Percentiles rank a stretch among this genome's conserved stretches.
These are phyloP conservation scores for Carterocephalus palaemon DNA, from an alignment of 2,888 invertebrate genomes.

Conservation along the genomic window DNA sequence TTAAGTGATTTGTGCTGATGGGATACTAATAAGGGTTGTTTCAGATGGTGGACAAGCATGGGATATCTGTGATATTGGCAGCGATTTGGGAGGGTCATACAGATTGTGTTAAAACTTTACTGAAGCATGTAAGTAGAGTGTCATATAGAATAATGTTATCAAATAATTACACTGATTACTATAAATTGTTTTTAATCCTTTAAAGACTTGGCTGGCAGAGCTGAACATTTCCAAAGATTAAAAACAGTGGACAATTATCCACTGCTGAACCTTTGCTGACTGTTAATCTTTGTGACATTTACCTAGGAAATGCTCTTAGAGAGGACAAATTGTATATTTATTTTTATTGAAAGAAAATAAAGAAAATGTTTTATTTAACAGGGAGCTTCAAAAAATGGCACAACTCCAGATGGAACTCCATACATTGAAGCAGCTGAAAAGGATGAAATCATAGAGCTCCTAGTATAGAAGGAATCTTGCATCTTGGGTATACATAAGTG, in stretches of 20 bases:
- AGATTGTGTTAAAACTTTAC: conserved; percentile 91
- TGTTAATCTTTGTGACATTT: too few relatives aligned
- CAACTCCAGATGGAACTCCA: conserved; percentile 91
- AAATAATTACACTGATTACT: too few relatives aligned
- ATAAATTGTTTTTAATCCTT: too few relatives aligned
- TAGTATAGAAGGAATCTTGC: conserved; percentile 52
- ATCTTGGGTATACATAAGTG: conserved; percentile 26
- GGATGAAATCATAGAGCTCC: conserved; percentile 91
- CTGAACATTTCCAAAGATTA: too few relatives aligned
- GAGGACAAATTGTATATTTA: background rate
- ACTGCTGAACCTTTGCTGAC: too few relatives aligned
- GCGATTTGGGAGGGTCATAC: conserved; percentile 99
- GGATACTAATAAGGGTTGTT: too few relatives aligned
- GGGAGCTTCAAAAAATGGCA: conserved; percentile 90
- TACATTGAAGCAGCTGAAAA: conserved; percentile 95
- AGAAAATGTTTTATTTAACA: conserved; percentile 44
- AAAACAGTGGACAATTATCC: too few relatives aligned
- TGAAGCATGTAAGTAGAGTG: conserved; percentile 85
- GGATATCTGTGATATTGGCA: conserved; percentile 94
- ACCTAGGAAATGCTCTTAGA: too few relatives aligned
- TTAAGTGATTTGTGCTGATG: too few relatives aligned
- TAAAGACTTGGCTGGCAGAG: too few relatives aligned
- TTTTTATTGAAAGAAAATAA: conserved; percentile 2
- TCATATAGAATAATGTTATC: too few relatives aligned
- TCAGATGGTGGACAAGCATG: conserved; percentile 95